Evolutionary conservation across 2,888 invertebrate genomes (phyloP), one percentile per base, ranked within the genome.

Genomic region (Melanargia galathea): DNA sequence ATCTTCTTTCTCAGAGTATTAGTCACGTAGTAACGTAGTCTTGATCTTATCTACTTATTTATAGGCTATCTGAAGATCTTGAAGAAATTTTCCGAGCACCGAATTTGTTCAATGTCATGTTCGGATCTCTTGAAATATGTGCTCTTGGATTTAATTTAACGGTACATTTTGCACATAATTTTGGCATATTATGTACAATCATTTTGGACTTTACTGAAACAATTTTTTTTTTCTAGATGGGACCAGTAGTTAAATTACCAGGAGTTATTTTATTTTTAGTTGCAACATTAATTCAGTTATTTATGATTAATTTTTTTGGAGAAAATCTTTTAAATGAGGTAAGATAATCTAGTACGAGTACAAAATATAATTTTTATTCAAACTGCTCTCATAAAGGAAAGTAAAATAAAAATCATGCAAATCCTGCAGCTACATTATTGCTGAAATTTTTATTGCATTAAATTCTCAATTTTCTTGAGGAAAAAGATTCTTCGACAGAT

Each of bases 71-170:
- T 1, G 78, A 84, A 64, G 82, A 86, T 67, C 79, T 90, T 62
- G 87, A 90, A 74, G 81, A 83, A 35, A 87, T 88, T 68, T 90
- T 89, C 64, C 79, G 77, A 11, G 81, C 76, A 4, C 80, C 85
- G 2, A 89, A 89, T 72, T 75, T 90, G 43, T 86, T 83, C 63
- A 89, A 84, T 66, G 83, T 89, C 45, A 61, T 89, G 40, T 74
- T 88, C 18, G 89, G 87, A 11, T 88, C 90, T 1, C 51, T 87
- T 35, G 80, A 84, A 75, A 89, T 89, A 74, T 90, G 90, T 67
- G 88, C 84, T 30, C 79, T 88, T 10, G 87, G 87, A 59, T 90
- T 90, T 69, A 87, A 85, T 75, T 74, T 90, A 65, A 84, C 82
- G 79, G 90, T 89, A 78, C 71, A 20, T 20, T 46, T 57, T 56